These are phyloP conservation scores for Amphibalanus amphitrite DNA, from an alignment of 1,140 invertebrate genomes.

Conservation along the genomic window DNA sequence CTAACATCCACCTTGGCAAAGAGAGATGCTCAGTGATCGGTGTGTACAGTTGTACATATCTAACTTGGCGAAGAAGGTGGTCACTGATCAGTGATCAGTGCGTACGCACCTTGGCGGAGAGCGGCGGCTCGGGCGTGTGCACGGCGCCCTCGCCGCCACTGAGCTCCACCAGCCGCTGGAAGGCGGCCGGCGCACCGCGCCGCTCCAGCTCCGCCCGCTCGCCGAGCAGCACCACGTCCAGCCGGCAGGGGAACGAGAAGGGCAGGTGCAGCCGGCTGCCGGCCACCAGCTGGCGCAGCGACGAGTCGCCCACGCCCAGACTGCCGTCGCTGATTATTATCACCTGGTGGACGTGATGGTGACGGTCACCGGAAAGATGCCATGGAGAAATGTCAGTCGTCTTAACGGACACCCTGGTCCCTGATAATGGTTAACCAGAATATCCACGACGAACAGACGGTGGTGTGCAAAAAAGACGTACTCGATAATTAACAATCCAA, in stretches of 20 bases:
- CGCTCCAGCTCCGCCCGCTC: slow-evolving; percentile 17
- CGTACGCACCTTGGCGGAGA: slow-evolving; percentile 6
- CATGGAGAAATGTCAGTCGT: slow-evolving; percentile 37
- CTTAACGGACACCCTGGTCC: slow-evolving; percentile 50
- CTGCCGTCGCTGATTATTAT: slow-evolving; percentile 12
- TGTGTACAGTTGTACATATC: too few relatives aligned
- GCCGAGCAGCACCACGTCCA: slow-evolving; percentile 40
- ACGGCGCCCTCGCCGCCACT: slow-evolving; percentile 45
- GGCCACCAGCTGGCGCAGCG: background rate
- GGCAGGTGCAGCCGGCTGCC: slow-evolving; percentile 40
- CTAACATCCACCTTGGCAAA: too few relatives aligned
- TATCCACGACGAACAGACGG: too few relatives aligned
- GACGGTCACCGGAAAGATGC: slow-evolving; percentile 26
- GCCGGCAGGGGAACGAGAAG: slow-evolving; percentile 60
- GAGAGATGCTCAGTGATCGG: too few relatives aligned
- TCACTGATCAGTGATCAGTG: background rate
- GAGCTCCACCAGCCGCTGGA: slow-evolving; percentile 35
- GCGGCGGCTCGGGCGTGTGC: slow-evolving; percentile 36
- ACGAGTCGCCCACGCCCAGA: slow-evolving; percentile 3
- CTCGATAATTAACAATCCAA: too few relatives aligned
- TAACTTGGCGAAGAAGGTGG: too few relatives aligned
- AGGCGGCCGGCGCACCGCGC: slow-evolving; percentile 25
- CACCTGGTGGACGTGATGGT: slow-evolving; percentile 23
- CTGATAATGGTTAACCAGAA: too few relatives aligned
- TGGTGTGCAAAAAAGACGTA: too few relatives aligned